These are phyloP conservation scores for Camptogramma bilineatum DNA, from an alignment of 2,888 invertebrate species.

Conservation along the genomic window DNA sequence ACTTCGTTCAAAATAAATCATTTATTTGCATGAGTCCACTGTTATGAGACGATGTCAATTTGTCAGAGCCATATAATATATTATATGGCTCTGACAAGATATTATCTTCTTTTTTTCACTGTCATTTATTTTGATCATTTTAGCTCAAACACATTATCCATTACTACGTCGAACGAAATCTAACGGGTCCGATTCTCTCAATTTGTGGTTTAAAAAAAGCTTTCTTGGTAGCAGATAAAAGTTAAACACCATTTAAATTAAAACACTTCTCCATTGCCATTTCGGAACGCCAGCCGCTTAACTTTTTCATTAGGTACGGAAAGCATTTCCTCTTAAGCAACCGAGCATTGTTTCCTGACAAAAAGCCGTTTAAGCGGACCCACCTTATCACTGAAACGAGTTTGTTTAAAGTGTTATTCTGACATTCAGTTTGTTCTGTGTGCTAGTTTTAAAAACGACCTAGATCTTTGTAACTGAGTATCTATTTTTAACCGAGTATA, in stretches of 20 bases:
- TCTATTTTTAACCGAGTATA: too few species aligned
- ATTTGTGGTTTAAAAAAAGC: conserved; percentile 1
- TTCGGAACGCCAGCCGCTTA: conserved; percentile 35
- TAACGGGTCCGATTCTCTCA: background rate
- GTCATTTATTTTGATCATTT: too few species aligned
- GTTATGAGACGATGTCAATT: too few species aligned
- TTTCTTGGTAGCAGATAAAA: background rate
- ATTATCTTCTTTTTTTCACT: too few species aligned
- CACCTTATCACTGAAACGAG: conserved; percentile 53
- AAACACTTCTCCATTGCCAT: conserved; percentile 7
- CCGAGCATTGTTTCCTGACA: conserved; percentile 55
- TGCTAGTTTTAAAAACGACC: conserved; percentile 39
- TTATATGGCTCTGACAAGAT: too few species aligned
- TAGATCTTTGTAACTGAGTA: too few species aligned
- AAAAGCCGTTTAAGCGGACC: conserved; percentile 52
- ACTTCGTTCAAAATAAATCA: too few species aligned
- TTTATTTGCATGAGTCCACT: too few species aligned
- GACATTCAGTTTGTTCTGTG: conserved; percentile 50
- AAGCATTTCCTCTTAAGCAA: conserved; percentile 46
- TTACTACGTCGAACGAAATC: background rate
- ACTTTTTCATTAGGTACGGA: conserved; percentile 50
- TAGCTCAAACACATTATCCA: background rate
- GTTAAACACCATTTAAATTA: conserved; percentile 4
- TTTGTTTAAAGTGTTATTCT: conserved; percentile 53
- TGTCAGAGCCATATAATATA: too few species aligned